These are phyloP conservation scores for Drosophila longiperda DNA, from an alignment of 2,888 invertebrate species.

Conservation along the genomic window DNA sequence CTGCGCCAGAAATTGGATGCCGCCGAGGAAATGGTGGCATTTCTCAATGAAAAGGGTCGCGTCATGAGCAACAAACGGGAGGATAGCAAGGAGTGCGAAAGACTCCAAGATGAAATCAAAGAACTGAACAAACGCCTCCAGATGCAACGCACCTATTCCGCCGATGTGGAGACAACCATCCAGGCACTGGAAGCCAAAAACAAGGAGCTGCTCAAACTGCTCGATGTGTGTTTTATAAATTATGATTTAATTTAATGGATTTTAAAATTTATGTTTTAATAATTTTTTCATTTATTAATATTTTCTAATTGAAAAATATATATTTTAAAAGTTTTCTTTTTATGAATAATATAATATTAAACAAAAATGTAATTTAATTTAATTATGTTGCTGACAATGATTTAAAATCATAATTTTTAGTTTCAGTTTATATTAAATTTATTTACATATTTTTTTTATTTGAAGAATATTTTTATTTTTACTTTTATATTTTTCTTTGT, in stretches of 20 bases:
- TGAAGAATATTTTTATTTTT: not conserved
- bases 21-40: slow-evolving; percentile 79
- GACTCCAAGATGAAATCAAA: slow-evolving; percentile 82
- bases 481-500: too few relatives aligned
- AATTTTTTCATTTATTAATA: not conserved
- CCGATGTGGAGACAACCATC: slow-evolving; percentile 83
- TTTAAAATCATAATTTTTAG: not conserved
- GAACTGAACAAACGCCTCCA: slow-evolving; percentile 83
- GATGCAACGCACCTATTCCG: slow-evolving; percentile 81
- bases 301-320: not conserved
- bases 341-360: too few relatives aligned
- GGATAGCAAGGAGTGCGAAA: slow-evolving; percentile 83
- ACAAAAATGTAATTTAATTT: too few relatives aligned
- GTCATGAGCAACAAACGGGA: slow-evolving; percentile 76
- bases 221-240: slow-evolving; percentile 79
- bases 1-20: slow-evolving; percentile 81
- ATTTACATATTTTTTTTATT: not conserved
- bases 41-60: slow-evolving; percentile 77
- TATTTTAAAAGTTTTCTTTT: not conserved
- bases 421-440: not conserved
- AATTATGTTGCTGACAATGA: not conserved
- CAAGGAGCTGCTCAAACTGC: slow-evolving; percentile 81
- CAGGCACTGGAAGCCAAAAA: slow-evolving; percentile 82
- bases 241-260: not conserved
- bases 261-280: not conserved